Conservation (phyloP, 1,140 invertebrate species). For the Pogonognathellus flavescens region DNA sequence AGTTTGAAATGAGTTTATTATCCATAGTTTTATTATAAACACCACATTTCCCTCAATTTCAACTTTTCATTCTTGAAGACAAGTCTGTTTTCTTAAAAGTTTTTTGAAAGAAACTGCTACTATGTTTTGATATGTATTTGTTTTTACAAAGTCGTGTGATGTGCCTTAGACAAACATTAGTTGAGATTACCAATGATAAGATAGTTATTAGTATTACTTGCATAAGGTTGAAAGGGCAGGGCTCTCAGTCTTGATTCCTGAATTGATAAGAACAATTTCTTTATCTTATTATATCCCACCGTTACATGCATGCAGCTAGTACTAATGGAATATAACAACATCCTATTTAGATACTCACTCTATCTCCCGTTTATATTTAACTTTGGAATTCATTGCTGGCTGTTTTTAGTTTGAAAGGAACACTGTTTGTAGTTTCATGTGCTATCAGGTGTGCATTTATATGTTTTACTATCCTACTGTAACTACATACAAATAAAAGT, state of each 20-base stretch:
- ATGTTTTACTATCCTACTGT: too few relatives aligned
- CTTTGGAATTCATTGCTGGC: too few relatives aligned
- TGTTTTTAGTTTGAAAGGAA: too few relatives aligned
- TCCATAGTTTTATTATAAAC: slow-evolving; percentile 25
- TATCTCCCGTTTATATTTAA: too few relatives aligned
- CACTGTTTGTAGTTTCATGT: too few relatives aligned
- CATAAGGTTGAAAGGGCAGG: not conserved
- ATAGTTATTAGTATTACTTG: slow-evolving; percentile 21
- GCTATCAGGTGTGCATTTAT: too few relatives aligned
- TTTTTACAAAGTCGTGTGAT: slow-evolving; percentile 31
- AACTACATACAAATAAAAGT: too few relatives aligned
- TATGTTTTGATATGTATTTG: slow-evolving; percentile 25
- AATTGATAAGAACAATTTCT: too few relatives aligned
- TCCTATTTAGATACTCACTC: too few relatives aligned
- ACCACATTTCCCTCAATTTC: not conserved
- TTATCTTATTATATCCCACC: too few relatives aligned
- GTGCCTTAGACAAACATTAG: not conserved
- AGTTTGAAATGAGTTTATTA: slow-evolving; percentile 14
- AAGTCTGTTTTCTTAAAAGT: not conserved
- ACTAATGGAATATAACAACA: too few relatives aligned
- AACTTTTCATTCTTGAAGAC: not conserved
- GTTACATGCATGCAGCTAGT: too few relatives aligned
- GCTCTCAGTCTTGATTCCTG: not conserved
- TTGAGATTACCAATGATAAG: slow-evolving; percentile 25
- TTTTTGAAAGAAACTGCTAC: not conserved